Conservation (phyloP, 2,797 vertebrate species). For the Monodelphis domestica region DNA sequence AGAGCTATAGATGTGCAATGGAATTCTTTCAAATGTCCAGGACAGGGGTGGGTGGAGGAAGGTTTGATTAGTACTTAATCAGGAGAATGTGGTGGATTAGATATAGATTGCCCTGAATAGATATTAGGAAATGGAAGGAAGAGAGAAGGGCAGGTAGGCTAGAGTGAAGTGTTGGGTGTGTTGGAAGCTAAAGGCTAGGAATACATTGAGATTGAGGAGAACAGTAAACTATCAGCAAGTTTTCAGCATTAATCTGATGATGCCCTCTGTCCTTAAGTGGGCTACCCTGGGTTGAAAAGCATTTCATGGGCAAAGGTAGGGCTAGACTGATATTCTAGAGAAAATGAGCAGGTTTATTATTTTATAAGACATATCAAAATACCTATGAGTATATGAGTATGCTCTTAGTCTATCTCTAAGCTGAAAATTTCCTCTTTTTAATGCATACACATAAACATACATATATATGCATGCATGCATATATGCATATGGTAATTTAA, state of each 20-base stretch:
- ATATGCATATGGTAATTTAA: background rate
- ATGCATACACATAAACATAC: background rate
- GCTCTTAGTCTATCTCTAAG: background rate
- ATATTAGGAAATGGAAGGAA: background rate
- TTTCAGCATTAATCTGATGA: background rate
- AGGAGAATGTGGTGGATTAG: background rate
- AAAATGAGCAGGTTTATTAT: background rate
- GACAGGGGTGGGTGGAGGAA: constrained; percentile 62
- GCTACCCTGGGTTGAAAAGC: background rate
- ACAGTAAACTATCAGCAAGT: background rate
- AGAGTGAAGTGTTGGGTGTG: background rate
- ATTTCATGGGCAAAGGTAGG: background rate
- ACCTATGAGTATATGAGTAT: constrained; percentile 16
- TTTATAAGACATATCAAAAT: constrained; percentile 7
- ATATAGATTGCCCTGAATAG: background rate
- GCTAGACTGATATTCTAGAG: constrained; percentile 8
- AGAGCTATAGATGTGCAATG: constrained; percentile 59
- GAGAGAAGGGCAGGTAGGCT: background rate
- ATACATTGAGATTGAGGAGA: background rate
- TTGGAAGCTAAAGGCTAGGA: constrained; percentile 21
- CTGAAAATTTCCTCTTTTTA: background rate
- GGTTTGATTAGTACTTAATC: constrained; percentile 21
- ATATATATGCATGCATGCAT: too few relatives aligned
- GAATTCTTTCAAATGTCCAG: constrained; percentile 54
- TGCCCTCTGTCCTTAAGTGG: background rate